Evolutionary conservation across 2,113 vertebrate genomes (phyloP), one percentile per base, ranked within the genome.

Genomic region (Zingel zingel): DNA sequence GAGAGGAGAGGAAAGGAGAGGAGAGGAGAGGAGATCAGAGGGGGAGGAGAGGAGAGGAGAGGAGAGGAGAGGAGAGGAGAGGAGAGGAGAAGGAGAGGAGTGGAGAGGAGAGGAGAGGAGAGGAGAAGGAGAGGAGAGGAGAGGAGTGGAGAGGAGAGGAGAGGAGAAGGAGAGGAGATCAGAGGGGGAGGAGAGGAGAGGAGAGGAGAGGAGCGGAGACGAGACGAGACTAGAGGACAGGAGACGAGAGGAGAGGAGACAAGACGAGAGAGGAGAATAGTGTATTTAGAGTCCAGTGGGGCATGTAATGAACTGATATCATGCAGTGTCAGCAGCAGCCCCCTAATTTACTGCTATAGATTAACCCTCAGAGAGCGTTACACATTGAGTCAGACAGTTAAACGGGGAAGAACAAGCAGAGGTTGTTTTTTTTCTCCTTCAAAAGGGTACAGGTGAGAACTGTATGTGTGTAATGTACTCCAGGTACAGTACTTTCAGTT

Each of bases 241-340:
- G 73, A 47, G 45, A 57, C 3, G 15, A 30, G 56, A 15, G 7
- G 13, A 47, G 39, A 50, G 39, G 74, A 57, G 39, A 47, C 30
- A 21, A 25, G 11, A 23, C 16, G 7, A 18, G 50, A 1, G 47
- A 62, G 48, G 36, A 56, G 25, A 54, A 30, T 16, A 74, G 50
- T 79, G 88, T 80, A 72, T 57, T 72, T 77, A 57, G 53, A 78
- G 84, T 66, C 82, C 78, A 74, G 45, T 56, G 83, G 72, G 75
- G 81, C 68, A 18, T 74, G 68, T 83, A 91, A 90, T 87, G 87
- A 85, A 78, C 47, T 70, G 71, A 79, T 66, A 89, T 81, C 64
- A 85, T 88, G 91, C 90, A 84, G 81, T 1, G 76, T 91, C 92
- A 91, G 91, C 89, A 86, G 86, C 68, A 21, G 51, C 73, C 70